Percentiles rank a stretch among this genome's conserved stretches.
Evolutionary conservation across 2,797 vertebrate species (phyloP).

Genomic region (Chiloscyllium punctatum): DNA sequence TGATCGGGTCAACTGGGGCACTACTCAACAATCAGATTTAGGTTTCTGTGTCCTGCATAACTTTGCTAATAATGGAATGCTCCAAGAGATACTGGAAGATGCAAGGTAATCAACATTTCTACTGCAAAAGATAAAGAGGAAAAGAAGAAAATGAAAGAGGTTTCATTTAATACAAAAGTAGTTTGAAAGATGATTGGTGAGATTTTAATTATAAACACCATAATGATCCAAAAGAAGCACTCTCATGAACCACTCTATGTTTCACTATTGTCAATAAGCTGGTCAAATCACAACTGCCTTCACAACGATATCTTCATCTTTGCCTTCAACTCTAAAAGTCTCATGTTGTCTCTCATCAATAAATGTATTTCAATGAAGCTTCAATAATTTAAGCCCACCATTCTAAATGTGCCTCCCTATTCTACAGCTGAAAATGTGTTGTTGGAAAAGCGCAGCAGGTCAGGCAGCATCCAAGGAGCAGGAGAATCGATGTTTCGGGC

Average conservation of each 20-base stretch:
- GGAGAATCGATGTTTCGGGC: too few species aligned
- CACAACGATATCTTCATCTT: background rate
- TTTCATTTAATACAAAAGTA: background rate
- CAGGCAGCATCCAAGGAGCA: too few species aligned
- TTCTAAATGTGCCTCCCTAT: background rate
- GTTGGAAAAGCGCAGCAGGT: too few species aligned
- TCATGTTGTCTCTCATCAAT: slow-evolving; percentile 41
- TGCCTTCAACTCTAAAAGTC: slow-evolving; percentile 38
- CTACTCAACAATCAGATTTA: background rate
- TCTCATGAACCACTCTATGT: background rate
- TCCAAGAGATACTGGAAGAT: background rate
- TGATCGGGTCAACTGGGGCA: background rate
- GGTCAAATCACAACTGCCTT: background rate
- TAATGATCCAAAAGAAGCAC: background rate
- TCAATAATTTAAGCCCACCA: slow-evolving; percentile 41
- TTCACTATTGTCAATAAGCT: background rate
- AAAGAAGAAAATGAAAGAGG: slow-evolving; percentile 38
- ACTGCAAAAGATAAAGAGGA: slow-evolving; percentile 40
- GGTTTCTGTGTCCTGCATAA: background rate
- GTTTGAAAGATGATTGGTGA: background rate
- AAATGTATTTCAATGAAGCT: slow-evolving; percentile 40
- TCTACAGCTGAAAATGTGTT: too few species aligned
- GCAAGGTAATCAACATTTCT: background rate
- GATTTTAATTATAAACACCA: background rate
- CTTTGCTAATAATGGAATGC: background rate